Percentiles rank a stretch among this genome's conserved stretches.
Evolutionary conservation across 2,888 invertebrate genomes (phyloP).

Genomic region (Philaethria dido): DNA sequence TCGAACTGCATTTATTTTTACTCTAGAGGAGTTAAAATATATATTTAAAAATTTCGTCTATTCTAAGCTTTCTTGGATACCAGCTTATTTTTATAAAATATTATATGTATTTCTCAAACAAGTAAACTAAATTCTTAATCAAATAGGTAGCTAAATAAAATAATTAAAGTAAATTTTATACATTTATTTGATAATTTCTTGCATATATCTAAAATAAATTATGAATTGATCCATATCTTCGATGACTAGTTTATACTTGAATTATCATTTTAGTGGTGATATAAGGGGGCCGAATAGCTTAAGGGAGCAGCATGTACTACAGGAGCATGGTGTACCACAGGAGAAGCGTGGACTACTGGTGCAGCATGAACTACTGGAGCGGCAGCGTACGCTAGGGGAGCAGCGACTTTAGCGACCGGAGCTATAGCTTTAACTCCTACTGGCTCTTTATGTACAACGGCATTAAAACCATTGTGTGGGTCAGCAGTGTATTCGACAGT

Average conservation of each 20-base stretch:
- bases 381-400: conserved; percentile 54
- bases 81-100: no score
- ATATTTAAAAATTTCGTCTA: no score
- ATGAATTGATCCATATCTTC: conserved; percentile 30
- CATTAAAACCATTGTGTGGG: conserved; percentile 72
- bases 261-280: conserved; percentile 76
- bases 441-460: conserved; percentile 71
- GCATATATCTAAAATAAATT: conserved; percentile 33
- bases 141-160: conserved; percentile 11
- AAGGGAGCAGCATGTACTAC: conserved; percentile 49
- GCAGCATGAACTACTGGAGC: conserved; percentile 51
- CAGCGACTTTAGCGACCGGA: conserved; percentile 52
- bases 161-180: not conserved
- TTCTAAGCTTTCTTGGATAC: no score
- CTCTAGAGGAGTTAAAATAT: no score
- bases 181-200: conserved; percentile 19
- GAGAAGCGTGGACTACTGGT: conserved; percentile 52
- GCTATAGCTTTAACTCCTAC: conserved; percentile 55
- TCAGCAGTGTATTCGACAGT: conserved; percentile 74
- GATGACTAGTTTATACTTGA: conserved; percentile 52
- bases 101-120: no score
- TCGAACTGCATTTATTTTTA: no score
- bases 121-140: not conserved
- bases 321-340: conserved; percentile 42
- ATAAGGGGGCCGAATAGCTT: conserved; percentile 85